Percentiles rank a stretch among this genome's conserved stretches.
Conservation (phyloP, 2,113 vertebrate species). For the Diadophis punctatus region DNA sequence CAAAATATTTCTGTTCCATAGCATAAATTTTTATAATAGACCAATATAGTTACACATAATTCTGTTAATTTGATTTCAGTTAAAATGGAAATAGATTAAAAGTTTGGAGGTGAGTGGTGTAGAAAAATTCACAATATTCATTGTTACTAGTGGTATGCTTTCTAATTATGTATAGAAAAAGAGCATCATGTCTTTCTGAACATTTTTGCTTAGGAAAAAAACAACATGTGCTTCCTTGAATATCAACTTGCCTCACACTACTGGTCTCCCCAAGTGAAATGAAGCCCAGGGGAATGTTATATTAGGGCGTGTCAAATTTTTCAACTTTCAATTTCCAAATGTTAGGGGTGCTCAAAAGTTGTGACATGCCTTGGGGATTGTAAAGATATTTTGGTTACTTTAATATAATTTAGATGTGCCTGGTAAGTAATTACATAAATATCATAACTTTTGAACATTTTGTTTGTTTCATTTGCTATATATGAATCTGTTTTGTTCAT, state of each 20-base stretch:
- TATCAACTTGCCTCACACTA: background rate
- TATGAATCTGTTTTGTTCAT: background rate
- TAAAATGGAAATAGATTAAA: background rate
- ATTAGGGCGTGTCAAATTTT: background rate
- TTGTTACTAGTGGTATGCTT: background rate
- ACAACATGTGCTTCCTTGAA: background rate
- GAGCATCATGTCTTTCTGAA: background rate
- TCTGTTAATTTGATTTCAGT: background rate
- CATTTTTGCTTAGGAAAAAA: background rate
- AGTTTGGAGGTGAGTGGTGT: background rate
- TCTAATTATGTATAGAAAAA: background rate
- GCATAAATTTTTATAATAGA: background rate
- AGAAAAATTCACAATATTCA: background rate
- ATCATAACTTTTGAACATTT: no score
- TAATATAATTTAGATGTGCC: no score
- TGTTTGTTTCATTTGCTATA: background rate
- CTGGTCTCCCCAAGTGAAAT: background rate
- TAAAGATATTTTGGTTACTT: no score
- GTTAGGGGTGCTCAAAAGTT: no score
- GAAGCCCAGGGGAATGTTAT: background rate
- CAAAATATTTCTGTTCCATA: background rate
- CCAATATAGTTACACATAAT: background rate
- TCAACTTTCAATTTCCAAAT: no score
- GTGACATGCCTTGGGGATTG: no score
- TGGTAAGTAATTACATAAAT: no score